phyloP scores from a whole-genome alignment of 1,140 invertebrate genomes.

The Danaus melanippus region DNA sequence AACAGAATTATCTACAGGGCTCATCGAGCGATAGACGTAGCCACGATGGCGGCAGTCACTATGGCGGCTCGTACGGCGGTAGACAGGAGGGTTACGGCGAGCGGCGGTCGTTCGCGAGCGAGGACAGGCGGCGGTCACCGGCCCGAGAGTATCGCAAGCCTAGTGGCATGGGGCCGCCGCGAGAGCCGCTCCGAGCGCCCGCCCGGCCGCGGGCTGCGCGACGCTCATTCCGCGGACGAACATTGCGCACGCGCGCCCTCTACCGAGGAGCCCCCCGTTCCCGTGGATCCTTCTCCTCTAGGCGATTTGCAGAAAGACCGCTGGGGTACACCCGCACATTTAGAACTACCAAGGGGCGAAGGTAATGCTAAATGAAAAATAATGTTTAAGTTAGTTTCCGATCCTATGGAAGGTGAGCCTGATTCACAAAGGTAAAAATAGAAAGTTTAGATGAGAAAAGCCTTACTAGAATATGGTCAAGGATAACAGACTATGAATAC shows the following conservation, averaged over 20 bases:
- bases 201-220: slow-evolving; percentile 51
- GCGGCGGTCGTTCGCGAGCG: slow-evolving; percentile 57
- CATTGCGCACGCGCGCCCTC: slow-evolving; percentile 54
- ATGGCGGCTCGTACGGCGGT: slow-evolving; percentile 60
- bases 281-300: slow-evolving; percentile 47
- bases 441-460: slow-evolving; percentile 2
- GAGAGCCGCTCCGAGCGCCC: slow-evolving; percentile 42
- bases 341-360: slow-evolving; percentile 58
- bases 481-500: too few relatives aligned
- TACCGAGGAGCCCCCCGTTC: slow-evolving; percentile 60
- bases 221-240: slow-evolving; percentile 64
- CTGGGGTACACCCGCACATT: slow-evolving; percentile 55
- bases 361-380: slow-evolving; percentile 46
- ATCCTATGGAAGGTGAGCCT: slow-evolving; percentile 6
- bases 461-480: too few relatives aligned
- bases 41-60: slow-evolving; percentile 67
- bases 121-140: slow-evolving; percentile 61
- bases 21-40: slow-evolving; percentile 69
- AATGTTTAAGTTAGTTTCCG: slow-evolving; percentile 17
- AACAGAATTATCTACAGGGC: slow-evolving; percentile 70
- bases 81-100: slow-evolving; percentile 67
- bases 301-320: slow-evolving; percentile 54
- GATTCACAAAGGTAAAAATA: background rate
- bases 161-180: slow-evolving; percentile 62
- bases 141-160: slow-evolving; percentile 66